Percentiles rank a stretch among this genome's conserved stretches.
Evolutionary conservation across 2,113 vertebrate genomes (phyloP).

Genomic region (Pycnonotus jocosus): DNA sequence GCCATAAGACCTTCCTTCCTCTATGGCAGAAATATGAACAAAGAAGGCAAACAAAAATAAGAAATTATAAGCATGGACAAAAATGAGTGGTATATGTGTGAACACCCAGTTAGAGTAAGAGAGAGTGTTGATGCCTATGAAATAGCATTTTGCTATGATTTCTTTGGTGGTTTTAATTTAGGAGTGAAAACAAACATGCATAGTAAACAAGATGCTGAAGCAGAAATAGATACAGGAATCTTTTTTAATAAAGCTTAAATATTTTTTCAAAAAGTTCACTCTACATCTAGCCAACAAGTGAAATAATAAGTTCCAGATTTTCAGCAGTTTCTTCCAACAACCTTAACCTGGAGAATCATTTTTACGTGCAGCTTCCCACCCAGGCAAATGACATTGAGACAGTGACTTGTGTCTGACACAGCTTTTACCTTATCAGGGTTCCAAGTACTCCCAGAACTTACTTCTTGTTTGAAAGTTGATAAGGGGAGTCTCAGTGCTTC

Average conservation of each 20-base stretch:
- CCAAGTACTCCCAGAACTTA: constrained; percentile 28
- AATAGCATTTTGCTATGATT: neutral
- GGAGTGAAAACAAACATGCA: neutral
- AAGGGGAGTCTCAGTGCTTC: constrained; percentile 78
- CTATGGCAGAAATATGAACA: neutral
- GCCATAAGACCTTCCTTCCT: neutral
- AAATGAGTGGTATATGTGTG: neutral
- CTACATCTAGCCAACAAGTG: neutral
- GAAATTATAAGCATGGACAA: neutral
- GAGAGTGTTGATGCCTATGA: neutral
- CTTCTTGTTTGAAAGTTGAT: constrained; percentile 78
- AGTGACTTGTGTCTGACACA: fast-evolving
- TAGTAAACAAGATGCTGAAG: neutral
- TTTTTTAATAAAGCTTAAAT: neutral
- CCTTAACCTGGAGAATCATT: neutral
- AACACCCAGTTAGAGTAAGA: neutral
- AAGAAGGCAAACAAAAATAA: neutral
- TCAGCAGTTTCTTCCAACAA: neutral
- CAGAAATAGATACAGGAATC: neutral
- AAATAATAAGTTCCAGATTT: neutral
- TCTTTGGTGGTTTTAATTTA: neutral
- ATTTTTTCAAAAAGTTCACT: neutral
- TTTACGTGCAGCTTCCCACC: neutral
- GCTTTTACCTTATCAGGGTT: neutral
- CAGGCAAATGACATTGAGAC: neutral